Percentiles rank a stretch among this genome's conserved stretches.
Conservation (phyloP, 1,140 invertebrate species). For the Pentalonia nigronervosa region DNA sequence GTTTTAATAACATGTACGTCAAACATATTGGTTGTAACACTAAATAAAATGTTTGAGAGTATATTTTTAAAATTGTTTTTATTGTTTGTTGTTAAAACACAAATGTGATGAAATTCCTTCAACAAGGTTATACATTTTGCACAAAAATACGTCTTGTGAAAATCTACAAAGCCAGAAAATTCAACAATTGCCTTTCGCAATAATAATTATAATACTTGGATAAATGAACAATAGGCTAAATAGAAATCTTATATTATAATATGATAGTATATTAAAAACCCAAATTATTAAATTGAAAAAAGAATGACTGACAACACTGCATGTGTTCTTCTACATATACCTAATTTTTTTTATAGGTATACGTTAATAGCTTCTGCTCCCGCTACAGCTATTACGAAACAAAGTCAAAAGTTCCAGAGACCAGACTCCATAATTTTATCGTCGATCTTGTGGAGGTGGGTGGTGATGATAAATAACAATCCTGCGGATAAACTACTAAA, state of each 20-base stretch:
- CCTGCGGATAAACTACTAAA: no score
- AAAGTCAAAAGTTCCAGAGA: no score
- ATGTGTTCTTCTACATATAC: not conserved
- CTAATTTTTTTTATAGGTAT: no score
- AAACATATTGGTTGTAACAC: not conserved
- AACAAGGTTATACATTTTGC: not conserved
- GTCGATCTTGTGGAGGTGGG: no score
- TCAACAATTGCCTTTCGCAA: slow-evolving; percentile 20
- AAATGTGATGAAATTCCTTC: not conserved
- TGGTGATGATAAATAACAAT: no score
- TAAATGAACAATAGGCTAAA: slow-evolving; percentile 8
- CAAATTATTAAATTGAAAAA: not conserved
- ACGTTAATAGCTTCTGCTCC: no score
- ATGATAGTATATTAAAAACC: not conserved
- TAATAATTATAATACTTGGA: slow-evolving; percentile 20
- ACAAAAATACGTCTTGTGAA: not conserved
- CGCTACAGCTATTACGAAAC: no score
- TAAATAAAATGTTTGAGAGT: not conserved
- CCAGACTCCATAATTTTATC: no score
- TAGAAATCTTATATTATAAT: not conserved
- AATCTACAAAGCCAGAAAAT: slow-evolving; percentile 18
- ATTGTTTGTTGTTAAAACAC: slow-evolving; percentile 33
- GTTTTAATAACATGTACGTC: slow-evolving; percentile 5
- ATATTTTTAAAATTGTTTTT: not conserved
- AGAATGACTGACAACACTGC: not conserved